A percentile compares a stretch with the other conserved stretches of the same genome.
Evolutionary conservation across 2,113 vertebrate species (phyloP).

Genomic region (Spilogale gracilis): DNA sequence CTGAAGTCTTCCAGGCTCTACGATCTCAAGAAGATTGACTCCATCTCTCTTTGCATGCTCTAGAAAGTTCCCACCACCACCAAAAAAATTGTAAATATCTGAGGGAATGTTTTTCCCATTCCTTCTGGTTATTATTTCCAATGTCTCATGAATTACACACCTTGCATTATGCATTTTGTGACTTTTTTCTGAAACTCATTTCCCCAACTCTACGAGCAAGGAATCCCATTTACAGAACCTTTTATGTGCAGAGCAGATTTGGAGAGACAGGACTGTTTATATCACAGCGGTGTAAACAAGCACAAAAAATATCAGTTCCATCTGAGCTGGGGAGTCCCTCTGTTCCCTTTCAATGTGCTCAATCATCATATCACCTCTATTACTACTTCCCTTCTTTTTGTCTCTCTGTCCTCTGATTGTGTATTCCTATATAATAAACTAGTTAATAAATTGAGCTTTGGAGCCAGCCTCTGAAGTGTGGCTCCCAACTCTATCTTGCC

Average conservation of each 20-base stretch:
- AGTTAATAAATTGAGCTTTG: background rate
- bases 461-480: background rate
- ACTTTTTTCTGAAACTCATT: background rate
- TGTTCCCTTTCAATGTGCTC: background rate
- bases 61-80: background rate
- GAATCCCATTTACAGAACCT: background rate
- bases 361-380: background rate
- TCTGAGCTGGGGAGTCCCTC: background rate
- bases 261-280: background rate
- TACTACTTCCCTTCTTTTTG: background rate
- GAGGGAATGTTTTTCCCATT: background rate
- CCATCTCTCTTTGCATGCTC: background rate
- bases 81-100: background rate
- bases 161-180: background rate
- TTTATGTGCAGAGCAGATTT: background rate
- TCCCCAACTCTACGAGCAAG: background rate
- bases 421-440: background rate
- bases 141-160: background rate
- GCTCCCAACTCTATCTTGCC: background rate
- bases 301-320: background rate
- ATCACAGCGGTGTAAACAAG: background rate
- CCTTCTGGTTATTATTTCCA: background rate
- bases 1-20: background rate
- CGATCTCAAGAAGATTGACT: background rate
- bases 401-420: background rate